Base-by-base conservation (phyloP, 2,113 vertebrate genomes). In the Labeo rohita region DNA sequence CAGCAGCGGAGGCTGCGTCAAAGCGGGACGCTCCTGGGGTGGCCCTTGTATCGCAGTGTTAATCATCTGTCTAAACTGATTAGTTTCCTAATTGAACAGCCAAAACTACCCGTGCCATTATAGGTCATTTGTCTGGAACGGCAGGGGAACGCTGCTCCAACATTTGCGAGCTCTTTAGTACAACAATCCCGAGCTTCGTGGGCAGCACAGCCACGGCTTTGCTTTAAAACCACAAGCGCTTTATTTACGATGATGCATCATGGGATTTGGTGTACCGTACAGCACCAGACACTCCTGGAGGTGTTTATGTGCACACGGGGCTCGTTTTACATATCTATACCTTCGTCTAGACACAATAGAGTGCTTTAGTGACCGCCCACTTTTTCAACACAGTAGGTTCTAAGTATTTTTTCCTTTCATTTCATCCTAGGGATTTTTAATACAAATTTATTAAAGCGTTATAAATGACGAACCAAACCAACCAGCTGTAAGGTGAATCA, bases 31-130 rank as follows among this genome's bases (percentile, higher is more conserved):
- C 75, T 80, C 65, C 16, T 10, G 54, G 61, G 45, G 85, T 80
- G 76, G 75, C 85, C 87, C 83, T 75, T 72, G 52, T 47, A 86
- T 88, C 81, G 66, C 18, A 52, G 68, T 66, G 80, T 61, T 88
- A 88, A 88, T 82, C 79, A 80, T 82, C 79, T 86, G 87, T 86
- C 84, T 78, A 80, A 86, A 80, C 87, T 84, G 87, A 86, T 88
- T 86, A 86, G 75, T 23, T 82, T 50, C 77, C 59, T 86, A 88
- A 88, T 88, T 86, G 85, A 86, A 78, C 81, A 68, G 85, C 54
- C 50, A 50, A 83, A 63, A 88, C 61, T 7, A 83, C 50, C 21
- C 59, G 54, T 23, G 56, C 77, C 68, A 75, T 73, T 84, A 34
- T 49, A 81, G 54, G 77, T 47, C 49, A 56, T 79, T 54, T 79